Evolutionary conservation across 2,888 invertebrate species (phyloP), one percentile per base, ranked within the genome.

Genomic region (Perizoma flavofasciatum): DNA sequence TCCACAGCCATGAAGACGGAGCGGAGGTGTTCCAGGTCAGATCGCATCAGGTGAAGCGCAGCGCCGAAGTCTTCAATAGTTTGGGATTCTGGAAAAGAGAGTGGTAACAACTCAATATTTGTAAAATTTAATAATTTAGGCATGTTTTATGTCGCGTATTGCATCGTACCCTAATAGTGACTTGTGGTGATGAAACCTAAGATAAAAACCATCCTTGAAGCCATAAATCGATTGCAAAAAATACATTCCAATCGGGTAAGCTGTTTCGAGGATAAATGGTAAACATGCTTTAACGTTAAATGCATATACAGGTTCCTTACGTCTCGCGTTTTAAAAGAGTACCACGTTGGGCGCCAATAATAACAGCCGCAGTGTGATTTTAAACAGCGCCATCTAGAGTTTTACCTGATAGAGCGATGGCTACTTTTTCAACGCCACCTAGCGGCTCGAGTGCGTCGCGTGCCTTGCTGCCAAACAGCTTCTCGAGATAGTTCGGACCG

Each of bases 1-100:
- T 98, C 98, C 39, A 98, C 98, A 7, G 98, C 98, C 96, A 98
- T 97, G 89, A 98, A 98, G 37, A 98, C 98, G 1, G 97, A 97
- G 84, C 98, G 96, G 65, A 98, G 93, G 81, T 98, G 98, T 81
- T 98, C 98, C 82, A 98, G 89, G 81, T 98, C 98, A 5, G 97
- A 96, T 69, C 97, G 94, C 96, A 95, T 96, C 83, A 97, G 89
- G 79, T 97, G 96, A 47, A 97, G 89, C 11, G 96, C 96, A n/a
- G 96, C 96, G 41, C 97, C 97, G 82, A 98, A 98, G 87, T 98
- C 98, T 86, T 98, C 98, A 82, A 98, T 97, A 37, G 98, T 98
- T 90, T 98, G 98, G 32, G 98, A 98, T 93, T 98, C 98, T 96
- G 94, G 0, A 80, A 82, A 55, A 94, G 0, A 79, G 81, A 62